Evolutionary conservation across 2,113 vertebrate species (phyloP).

Genomic region (Microtus ochrogaster): DNA sequence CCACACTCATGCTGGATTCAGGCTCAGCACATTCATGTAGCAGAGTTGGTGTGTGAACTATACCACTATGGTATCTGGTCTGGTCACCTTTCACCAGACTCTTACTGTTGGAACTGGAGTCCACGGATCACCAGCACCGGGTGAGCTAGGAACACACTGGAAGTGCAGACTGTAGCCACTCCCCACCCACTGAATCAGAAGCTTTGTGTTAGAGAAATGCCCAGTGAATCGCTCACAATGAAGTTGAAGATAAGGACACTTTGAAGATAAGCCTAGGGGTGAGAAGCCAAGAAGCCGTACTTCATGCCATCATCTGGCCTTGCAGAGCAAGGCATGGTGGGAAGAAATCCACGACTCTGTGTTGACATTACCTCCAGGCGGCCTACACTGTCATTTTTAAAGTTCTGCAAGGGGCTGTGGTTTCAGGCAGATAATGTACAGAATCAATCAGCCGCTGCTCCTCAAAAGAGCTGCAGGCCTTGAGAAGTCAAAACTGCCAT

Average conservation of each 20-base stretch:
- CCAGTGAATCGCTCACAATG: neutral
- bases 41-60: neutral
- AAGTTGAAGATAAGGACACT: neutral
- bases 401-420: too few species aligned
- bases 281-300: too few species aligned
- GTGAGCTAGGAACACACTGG: neutral
- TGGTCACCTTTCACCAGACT: neutral
- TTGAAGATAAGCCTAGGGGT: neutral
- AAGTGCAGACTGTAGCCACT: neutral
- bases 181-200: neutral
- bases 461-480: neutral
- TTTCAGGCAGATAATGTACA: accelerated
- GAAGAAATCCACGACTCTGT: accelerated
- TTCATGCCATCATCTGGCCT: neutral
- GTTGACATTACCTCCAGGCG: neutral
- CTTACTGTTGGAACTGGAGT: neutral
- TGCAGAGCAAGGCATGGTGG: accelerated
- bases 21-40: neutral
- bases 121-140: neutral
- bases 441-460: neutral
- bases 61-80: neutral
- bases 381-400: accelerated
- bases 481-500: neutral
- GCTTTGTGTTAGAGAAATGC: neutral
- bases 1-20: neutral